Evolutionary conservation across 2,797 vertebrate genomes (phyloP).

Genomic region (Poeciliopsis gracilis): DNA sequence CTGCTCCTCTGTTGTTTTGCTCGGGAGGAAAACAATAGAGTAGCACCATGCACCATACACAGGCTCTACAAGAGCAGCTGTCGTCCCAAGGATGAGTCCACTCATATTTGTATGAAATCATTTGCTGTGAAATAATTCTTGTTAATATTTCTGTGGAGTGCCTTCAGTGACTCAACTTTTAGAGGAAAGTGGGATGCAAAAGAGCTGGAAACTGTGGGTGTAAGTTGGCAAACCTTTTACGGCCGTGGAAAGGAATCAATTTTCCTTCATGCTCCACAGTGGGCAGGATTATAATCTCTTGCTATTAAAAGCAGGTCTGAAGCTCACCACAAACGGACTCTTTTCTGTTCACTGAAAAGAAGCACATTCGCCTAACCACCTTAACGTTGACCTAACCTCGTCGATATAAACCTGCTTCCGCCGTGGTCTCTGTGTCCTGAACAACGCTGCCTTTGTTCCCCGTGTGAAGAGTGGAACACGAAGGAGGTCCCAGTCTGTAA

Average conservation of each 20-base stretch:
- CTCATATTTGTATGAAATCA: slow-evolving; percentile 64
- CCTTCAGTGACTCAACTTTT: slow-evolving; percentile 50
- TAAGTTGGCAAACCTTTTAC: slow-evolving; percentile 39
- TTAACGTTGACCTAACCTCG: slow-evolving; percentile 59
- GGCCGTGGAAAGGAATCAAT: slow-evolving; percentile 23
- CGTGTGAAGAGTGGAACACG: slow-evolving; percentile 53
- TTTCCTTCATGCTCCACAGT: slow-evolving; percentile 28
- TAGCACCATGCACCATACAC: slow-evolving; percentile 48
- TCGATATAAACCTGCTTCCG: slow-evolving; percentile 63
- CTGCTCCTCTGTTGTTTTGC: slow-evolving; percentile 58
- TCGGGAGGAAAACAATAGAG: slow-evolving; percentile 61
- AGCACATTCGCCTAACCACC: slow-evolving; percentile 51
- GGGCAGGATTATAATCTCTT: slow-evolving; percentile 48
- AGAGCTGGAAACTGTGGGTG: slow-evolving; percentile 43
- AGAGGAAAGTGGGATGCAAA: slow-evolving; percentile 15
- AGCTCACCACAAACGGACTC: slow-evolving; percentile 32
- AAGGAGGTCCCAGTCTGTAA: slow-evolving; percentile 67
- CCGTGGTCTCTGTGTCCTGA: slow-evolving; percentile 41
- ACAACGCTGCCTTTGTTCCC: slow-evolving; percentile 79
- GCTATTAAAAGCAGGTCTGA: slow-evolving; percentile 40
- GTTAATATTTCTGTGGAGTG: slow-evolving; percentile 58
- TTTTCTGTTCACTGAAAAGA: slow-evolving; percentile 37
- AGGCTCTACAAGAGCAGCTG: slow-evolving; percentile 46
- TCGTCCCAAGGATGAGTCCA: slow-evolving; percentile 47
- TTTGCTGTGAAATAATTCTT: slow-evolving; percentile 67